Evolutionary conservation across 2,113 vertebrate species (phyloP).

Genomic region (Phyllostomus discolor): DNA sequence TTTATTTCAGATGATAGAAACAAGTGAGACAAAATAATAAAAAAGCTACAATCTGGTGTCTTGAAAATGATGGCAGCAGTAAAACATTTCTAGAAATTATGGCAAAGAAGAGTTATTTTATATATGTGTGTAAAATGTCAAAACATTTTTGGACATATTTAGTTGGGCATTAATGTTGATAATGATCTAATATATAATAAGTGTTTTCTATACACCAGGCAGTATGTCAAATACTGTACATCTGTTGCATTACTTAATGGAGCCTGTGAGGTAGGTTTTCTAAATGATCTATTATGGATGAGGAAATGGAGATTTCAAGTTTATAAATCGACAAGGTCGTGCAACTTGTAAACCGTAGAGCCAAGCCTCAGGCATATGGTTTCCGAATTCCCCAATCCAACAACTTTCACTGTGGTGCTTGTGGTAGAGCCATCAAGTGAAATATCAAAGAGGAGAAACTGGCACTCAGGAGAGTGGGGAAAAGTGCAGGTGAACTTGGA

Average conservation of each 20-base stretch:
- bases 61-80: not conserved
- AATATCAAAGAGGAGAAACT: not conserved
- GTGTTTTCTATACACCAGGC: not conserved
- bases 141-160: not conserved
- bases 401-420: accelerated
- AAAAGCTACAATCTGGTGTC: not conserved
- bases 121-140: not conserved
- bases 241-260: not conserved
- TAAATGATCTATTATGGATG: not conserved
- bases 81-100: not conserved
- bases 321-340: not conserved
- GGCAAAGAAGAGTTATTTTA: not conserved
- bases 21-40: not conserved
- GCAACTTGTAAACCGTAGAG: not conserved
- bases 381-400: not conserved
- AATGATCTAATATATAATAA: not conserved
- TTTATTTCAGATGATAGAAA: conserved; percentile 4
- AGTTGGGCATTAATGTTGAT: not conserved
- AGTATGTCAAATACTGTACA: not conserved
- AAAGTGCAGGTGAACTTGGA: accelerated
- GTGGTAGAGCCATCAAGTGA: not conserved
- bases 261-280: not conserved
- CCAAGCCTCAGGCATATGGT: not conserved
- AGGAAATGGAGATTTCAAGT: not conserved
- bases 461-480: accelerated